These are phyloP conservation scores for Crypturellus tataupa DNA, from an alignment of 2,797 vertebrate genomes.

Conservation along the genomic window DNA sequence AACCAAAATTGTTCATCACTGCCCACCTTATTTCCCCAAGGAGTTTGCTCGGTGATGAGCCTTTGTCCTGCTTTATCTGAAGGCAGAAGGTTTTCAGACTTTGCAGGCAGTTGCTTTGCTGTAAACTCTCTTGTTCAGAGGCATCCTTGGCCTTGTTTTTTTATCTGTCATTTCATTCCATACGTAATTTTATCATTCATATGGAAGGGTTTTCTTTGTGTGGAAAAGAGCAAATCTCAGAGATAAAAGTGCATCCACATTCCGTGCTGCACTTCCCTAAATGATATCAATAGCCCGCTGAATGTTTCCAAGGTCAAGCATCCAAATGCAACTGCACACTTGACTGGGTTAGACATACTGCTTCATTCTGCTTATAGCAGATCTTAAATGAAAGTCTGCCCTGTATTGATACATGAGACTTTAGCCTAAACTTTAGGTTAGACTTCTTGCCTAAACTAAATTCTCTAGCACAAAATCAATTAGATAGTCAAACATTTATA, in stretches of 20 bases:
- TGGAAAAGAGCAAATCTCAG: background rate
- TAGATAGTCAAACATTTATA: background rate
- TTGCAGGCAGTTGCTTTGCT: background rate
- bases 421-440: background rate
- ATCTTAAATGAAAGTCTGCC: background rate
- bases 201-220: background rate
- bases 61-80: background rate
- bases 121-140: background rate
- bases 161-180: background rate
- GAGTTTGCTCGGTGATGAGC: background rate
- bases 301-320: background rate
- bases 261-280: background rate
- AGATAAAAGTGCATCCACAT: background rate
- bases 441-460: slow-evolving; percentile 31
- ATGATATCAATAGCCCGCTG: background rate
- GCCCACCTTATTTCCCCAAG: background rate
- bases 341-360: background rate
- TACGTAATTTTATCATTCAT: background rate
- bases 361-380: slow-evolving; percentile 6
- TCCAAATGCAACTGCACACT: background rate
- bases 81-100: background rate
- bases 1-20: background rate
- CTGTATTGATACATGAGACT: background rate
- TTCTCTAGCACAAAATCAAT: slow-evolving; percentile 48
- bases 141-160: background rate